Evolutionary conservation across 2,113 vertebrate species (phyloP).

Genomic region (Phalacrocorax carbo): DNA sequence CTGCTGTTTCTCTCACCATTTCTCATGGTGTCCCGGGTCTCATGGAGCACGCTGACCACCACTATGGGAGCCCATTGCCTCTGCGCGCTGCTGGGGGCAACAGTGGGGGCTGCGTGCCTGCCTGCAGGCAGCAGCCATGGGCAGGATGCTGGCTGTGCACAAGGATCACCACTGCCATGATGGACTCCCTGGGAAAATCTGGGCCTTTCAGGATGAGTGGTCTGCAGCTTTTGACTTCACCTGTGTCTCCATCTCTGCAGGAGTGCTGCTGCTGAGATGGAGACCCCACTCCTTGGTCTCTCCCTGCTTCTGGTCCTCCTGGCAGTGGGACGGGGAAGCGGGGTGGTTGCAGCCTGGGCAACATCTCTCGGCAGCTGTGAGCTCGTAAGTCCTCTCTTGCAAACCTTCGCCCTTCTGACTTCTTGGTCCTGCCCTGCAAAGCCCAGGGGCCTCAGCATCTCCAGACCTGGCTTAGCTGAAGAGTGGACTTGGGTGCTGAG

Average conservation of each 20-base stretch:
- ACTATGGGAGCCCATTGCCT: neutral
- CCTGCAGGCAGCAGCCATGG: neutral
- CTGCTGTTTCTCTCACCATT: neutral
- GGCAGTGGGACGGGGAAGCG: slow-evolving; percentile 42
- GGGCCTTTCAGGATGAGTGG: neutral
- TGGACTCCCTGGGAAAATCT: neutral
- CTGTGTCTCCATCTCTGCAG: slow-evolving; percentile 18
- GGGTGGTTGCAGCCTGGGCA: neutral
- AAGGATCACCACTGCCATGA: neutral
- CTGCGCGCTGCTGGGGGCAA: neutral
- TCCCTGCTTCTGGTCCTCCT: slow-evolving; percentile 68
- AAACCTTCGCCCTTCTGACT: neutral
- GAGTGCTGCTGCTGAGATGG: slow-evolving; percentile 74
- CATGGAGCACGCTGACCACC: neutral
- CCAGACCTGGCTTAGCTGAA: neutral
- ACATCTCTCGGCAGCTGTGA: slow-evolving; percentile 44
- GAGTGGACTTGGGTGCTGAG: neutral
- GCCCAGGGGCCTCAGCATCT: neutral
- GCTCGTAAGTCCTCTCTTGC: slow-evolving; percentile 66
- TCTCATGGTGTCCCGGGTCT: neutral
- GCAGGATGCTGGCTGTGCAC: rapidly evolving
- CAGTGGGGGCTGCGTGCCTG: rapidly evolving
- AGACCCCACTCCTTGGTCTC: slow-evolving; percentile 59
- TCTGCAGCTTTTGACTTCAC: neutral
- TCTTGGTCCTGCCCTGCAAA: neutral